These are phyloP conservation scores for Rhynchotus rufescens DNA, from an alignment of 2,797 vertebrate genomes.

Conservation along the genomic window DNA sequence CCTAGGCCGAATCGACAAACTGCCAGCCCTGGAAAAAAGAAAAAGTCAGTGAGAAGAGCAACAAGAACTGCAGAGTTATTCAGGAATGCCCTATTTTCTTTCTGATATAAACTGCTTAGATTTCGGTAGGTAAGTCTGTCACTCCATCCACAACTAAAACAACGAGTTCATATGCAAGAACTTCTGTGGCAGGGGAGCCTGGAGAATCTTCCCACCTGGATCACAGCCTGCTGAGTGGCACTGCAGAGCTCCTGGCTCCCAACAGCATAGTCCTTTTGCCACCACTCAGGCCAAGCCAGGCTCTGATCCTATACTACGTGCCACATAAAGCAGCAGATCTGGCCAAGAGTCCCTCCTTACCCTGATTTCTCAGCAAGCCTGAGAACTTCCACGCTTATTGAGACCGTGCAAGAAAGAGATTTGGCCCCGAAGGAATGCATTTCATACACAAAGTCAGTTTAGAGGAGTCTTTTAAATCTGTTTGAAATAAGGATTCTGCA, in stretches of 20 bases:
- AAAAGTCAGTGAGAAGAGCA: not conserved
- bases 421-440: not conserved
- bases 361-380: not conserved
- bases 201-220: not conserved
- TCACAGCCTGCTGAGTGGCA: not conserved
- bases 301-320: not conserved
- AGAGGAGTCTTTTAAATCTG: not conserved
- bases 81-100: not conserved
- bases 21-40: not conserved
- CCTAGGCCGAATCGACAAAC: not conserved
- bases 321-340: not conserved
- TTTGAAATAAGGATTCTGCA: not conserved
- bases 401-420: not conserved
- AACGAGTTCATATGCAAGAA: accelerated
- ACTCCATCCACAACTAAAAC: not conserved
- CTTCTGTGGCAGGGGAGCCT: not conserved
- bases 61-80: not conserved
- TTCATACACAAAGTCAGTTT: not conserved
- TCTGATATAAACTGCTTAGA: not conserved
- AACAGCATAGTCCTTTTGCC: not conserved
- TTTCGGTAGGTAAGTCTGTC: not conserved
- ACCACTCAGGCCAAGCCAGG: not conserved
- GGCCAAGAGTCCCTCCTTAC: not conserved
- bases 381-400: not conserved
- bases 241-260: not conserved